Evolutionary conservation across 2,797 vertebrate genomes (phyloP).

Genomic region (Eulemur mongoz): DNA sequence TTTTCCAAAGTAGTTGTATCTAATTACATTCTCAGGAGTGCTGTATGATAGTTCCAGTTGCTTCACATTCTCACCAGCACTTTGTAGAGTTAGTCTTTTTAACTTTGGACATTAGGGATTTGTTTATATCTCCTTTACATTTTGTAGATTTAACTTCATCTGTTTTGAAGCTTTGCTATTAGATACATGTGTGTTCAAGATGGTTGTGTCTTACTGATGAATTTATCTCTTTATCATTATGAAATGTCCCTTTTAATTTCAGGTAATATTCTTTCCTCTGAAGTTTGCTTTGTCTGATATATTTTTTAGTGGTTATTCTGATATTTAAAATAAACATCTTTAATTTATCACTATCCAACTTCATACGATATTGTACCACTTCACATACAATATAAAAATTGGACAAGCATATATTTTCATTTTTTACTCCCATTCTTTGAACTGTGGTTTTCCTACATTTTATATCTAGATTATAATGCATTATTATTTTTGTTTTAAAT

Average conservation of each 20-base stretch:
- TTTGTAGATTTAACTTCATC: neutral
- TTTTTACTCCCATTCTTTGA: neutral
- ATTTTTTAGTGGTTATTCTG: neutral
- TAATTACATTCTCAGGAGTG: neutral
- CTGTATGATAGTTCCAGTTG: neutral
- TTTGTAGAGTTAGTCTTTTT: neutral
- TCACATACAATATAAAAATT: neutral
- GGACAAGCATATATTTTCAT: neutral
- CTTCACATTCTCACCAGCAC: neutral
- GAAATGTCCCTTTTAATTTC: neutral
- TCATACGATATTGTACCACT: neutral
- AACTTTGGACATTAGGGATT: neutral
- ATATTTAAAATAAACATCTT: neutral
- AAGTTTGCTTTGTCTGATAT: neutral
- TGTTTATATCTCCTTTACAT: neutral
- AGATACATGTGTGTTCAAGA: neutral
- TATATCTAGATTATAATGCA: neutral
- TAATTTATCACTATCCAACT: neutral
- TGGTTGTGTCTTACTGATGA: neutral
- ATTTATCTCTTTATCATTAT: neutral
- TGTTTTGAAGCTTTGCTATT: neutral
- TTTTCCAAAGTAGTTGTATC: neutral
- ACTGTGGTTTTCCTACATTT: neutral
- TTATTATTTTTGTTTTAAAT: conserved; percentile 7
- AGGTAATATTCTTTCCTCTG: neutral